Percentiles rank a stretch among this genome's conserved stretches.
These are phyloP conservation scores for Pardosa pseudoannulata DNA, from an alignment of 2,888 invertebrate species.

Conservation along the genomic window DNA sequence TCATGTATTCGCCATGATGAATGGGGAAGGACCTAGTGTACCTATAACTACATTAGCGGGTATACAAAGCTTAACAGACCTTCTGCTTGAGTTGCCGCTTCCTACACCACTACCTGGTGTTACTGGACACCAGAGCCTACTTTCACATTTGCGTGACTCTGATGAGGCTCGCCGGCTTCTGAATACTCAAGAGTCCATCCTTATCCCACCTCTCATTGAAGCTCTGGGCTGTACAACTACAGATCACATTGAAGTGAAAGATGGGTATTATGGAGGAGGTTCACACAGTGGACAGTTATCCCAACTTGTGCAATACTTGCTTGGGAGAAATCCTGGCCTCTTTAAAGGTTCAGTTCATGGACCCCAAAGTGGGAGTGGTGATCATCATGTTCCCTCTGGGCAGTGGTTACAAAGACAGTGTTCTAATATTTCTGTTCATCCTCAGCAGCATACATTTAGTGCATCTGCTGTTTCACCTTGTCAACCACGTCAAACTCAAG, in stretches of 20 bases:
- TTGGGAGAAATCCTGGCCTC: conserved; percentile 58
- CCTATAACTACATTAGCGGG: conserved; percentile 73
- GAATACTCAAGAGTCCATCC: conserved; percentile 60
- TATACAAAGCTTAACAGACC: conserved; percentile 74
- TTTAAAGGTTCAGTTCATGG: conserved; percentile 62
- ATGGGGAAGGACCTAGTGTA: conserved; percentile 73
- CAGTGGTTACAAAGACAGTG: conserved; percentile 69
- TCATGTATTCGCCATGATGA: conserved; percentile 67
- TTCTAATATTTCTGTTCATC: conserved; percentile 51
- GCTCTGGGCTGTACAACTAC: conserved; percentile 62
- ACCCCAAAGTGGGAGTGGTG: conserved; percentile 35
- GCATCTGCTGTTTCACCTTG: conserved; percentile 57
- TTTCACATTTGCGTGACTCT: conserved; percentile 65
- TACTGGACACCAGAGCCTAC: conserved; percentile 64
- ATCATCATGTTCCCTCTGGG: conserved; percentile 50
- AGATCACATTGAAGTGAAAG: conserved; percentile 71
- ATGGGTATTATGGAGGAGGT: conserved; percentile 68
- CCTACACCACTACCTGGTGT: conserved; percentile 73
- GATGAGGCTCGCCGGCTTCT: conserved; percentile 71
- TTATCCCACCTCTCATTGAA: conserved; percentile 70
- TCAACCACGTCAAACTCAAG: conserved; percentile 62
- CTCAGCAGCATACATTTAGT: conserved; percentile 58
- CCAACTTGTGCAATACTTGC: conserved; percentile 63
- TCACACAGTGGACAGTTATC: conserved; percentile 68
- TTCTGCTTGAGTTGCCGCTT: conserved; percentile 74